Percentiles rank a stretch among this genome's conserved stretches.
Evolutionary conservation across 2,797 vertebrate species (phyloP).

Genomic region (Gallirallus australis): DNA sequence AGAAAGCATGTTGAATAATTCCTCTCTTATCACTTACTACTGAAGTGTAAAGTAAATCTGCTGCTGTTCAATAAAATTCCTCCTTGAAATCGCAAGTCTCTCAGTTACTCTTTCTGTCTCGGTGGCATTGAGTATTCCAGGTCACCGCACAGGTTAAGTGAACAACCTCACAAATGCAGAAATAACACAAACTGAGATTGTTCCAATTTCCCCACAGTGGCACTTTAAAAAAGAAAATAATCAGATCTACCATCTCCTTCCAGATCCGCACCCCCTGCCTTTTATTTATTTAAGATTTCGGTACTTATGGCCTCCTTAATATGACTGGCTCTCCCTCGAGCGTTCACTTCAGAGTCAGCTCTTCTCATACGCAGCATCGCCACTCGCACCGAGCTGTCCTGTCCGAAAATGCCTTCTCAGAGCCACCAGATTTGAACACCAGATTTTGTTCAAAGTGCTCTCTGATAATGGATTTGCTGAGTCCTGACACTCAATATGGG

Average conservation of each 20-base stretch:
- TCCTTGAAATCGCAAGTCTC: conserved; percentile 56
- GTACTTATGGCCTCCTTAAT: neutral
- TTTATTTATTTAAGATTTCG: conserved; percentile 17
- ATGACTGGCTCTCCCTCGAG: neutral
- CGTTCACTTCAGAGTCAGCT: neutral
- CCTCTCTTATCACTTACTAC: conserved; percentile 40
- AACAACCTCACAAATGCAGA: conserved; percentile 78
- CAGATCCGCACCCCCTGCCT: neutral
- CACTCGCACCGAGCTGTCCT: fast-evolving
- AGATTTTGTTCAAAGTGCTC: neutral
- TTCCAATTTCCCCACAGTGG: conserved; percentile 73
- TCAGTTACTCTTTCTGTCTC: conserved; percentile 71
- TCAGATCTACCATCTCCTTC: conserved; percentile 24
- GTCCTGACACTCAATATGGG: neutral
- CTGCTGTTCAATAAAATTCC: conserved; percentile 68
- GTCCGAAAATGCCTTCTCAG: neutral
- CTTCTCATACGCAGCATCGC: neutral
- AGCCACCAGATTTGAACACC: neutral
- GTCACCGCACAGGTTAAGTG: conserved; percentile 87
- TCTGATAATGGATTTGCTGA: neutral
- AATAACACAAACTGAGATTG: conserved; percentile 76
- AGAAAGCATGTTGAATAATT: conserved; percentile 40
- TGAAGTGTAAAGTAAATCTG: conserved; percentile 70
- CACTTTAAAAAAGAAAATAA: conserved; percentile 36
- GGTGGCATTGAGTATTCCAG: conserved; percentile 77